A percentile compares a stretch with the other conserved stretches of the same genome.
Evolutionary conservation across 1,140 invertebrate genomes (phyloP).

Genomic region (Diabrotica virgifera): DNA sequence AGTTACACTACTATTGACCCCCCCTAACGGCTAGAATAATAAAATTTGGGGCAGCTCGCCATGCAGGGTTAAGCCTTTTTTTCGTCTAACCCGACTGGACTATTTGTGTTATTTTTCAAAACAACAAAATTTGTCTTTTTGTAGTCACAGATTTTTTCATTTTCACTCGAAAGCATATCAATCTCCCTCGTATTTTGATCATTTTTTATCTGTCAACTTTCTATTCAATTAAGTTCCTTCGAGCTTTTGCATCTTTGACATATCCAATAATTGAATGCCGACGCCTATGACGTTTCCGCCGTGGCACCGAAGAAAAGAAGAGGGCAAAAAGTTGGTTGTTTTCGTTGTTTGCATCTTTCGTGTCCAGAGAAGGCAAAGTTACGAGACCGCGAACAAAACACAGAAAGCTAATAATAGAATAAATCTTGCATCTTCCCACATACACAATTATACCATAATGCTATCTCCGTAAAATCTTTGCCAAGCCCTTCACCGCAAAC

Average conservation of each 20-base stretch:
- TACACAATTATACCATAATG: constrained; percentile 12
- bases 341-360: constrained; percentile 5
- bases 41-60: no score
- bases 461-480: constrained; percentile 18
- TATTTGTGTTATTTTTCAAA: no score
- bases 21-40: no score
- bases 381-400: constrained; percentile 15
- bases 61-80: no score
- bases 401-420: constrained; percentile 19
- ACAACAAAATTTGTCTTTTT: no score
- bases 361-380: constrained; percentile 10
- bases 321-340: constrained; percentile 5
- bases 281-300: neutral
- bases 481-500: constrained; percentile 15
- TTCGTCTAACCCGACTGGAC: no score
- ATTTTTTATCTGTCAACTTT: no score
- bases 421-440: constrained; percentile 19
- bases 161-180: no score
- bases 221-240: no score
- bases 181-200: no score
- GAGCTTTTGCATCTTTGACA: neutral
- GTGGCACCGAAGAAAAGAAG: neutral
- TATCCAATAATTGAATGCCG: neutral
- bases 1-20: no score
- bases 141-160: no score